phyloP scores from a whole-genome alignment of 2,888 invertebrate genomes.

The Pachydiplax longipennis region DNA sequence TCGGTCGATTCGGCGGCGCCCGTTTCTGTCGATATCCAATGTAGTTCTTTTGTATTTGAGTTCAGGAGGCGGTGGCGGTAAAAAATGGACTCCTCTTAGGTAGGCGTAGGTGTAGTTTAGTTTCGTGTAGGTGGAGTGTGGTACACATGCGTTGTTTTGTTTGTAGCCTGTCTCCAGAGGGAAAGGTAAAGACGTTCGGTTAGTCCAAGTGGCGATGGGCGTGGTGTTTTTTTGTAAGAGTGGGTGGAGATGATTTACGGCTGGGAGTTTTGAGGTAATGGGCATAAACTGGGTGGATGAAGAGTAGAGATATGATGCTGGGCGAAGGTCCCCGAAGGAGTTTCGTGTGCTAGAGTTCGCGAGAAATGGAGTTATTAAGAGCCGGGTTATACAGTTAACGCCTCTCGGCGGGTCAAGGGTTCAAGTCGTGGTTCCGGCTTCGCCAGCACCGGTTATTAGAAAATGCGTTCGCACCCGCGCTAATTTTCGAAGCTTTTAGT shows the following conservation, averaged over 20 bases:
- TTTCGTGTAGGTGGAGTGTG: neutral
- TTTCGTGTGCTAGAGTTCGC: neutral
- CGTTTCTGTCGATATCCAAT: too few species aligned
- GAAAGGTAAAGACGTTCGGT: neutral
- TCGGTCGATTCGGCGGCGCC: too few species aligned
- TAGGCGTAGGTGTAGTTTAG: neutral
- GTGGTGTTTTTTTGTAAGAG: neutral
- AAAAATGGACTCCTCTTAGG: neutral
- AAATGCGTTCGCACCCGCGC: neutral
- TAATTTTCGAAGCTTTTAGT: neutral
- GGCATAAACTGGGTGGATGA: neutral
- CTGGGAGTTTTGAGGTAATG: neutral
- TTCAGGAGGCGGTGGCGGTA: too few species aligned
- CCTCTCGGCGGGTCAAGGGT: neutral
- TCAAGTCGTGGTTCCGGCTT: neutral
- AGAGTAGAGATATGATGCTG: neutral
- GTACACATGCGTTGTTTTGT: neutral
- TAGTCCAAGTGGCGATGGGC: neutral
- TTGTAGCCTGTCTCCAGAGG: too few species aligned
- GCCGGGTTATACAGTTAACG: neutral
- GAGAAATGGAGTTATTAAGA: constrained; percentile 4
- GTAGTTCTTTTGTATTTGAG: too few species aligned
- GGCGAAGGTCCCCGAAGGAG: neutral
- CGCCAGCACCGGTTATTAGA: neutral
- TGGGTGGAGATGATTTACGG: constrained; percentile 29